Evolutionary conservation across 2,113 vertebrate genomes (phyloP).

Genomic region (Daphoenositta chrysoptera): DNA sequence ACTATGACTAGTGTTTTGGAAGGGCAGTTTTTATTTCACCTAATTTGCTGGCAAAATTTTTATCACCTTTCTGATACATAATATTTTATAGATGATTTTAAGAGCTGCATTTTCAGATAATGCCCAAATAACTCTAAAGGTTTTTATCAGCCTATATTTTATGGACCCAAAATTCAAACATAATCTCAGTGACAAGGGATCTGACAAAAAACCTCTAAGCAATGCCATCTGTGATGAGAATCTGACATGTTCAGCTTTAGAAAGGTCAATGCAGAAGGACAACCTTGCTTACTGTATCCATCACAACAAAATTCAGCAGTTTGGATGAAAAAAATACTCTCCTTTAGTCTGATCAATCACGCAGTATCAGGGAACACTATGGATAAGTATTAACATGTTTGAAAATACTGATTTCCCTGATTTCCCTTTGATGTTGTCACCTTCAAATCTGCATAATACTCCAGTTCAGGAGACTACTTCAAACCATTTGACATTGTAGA

Average conservation of each 20-base stretch:
- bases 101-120: neutral
- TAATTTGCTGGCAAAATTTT: neutral
- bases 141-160: neutral
- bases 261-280: conserved; percentile 25
- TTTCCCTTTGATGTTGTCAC: neutral
- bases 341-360: neutral
- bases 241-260: neutral
- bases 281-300: neutral
- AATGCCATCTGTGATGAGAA: conserved; percentile 20
- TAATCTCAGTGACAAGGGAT: neutral
- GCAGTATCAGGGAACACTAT: neutral
- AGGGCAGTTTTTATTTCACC: neutral
- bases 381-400: neutral
- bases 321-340: neutral
- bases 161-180: neutral
- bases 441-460: neutral
- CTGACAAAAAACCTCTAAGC: conserved; percentile 26
- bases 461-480: neutral
- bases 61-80: neutral
- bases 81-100: neutral
- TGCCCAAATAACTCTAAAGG: neutral
- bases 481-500: neutral
- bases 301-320: neutral
- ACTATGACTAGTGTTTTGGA: neutral
- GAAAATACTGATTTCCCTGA: neutral